phyloP scores from a whole-genome alignment of 2,113 vertebrate species.

The Sorex fumeus region DNA sequence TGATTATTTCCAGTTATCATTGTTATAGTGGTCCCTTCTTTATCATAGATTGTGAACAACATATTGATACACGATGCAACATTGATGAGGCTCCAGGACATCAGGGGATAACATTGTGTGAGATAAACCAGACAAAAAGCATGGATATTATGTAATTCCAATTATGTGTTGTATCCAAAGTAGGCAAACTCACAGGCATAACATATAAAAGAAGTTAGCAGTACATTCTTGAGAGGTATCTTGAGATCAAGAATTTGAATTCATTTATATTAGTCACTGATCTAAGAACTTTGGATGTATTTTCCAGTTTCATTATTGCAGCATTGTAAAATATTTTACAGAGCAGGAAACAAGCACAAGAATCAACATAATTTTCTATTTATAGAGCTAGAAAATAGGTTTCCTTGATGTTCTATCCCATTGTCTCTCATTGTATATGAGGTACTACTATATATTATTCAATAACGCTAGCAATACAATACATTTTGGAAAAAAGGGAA shows the following conservation, averaged over 20 bases:
- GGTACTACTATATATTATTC: too few relatives aligned
- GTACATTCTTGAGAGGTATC: not conserved
- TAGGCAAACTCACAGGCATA: not conserved
- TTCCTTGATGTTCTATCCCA: too few relatives aligned
- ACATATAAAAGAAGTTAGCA: not conserved
- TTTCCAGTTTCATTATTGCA: not conserved
- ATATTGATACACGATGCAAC: not conserved
- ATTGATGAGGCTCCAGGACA: not conserved
- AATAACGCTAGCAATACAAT: too few relatives aligned
- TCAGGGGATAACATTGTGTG: too few relatives aligned
- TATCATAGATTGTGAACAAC: too few relatives aligned
- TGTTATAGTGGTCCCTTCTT: too few relatives aligned
- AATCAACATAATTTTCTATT: not conserved
- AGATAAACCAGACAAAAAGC: not conserved
- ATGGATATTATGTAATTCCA: not conserved
- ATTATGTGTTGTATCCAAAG: not conserved
- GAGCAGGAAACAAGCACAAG: not conserved
- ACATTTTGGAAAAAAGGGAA: not conserved
- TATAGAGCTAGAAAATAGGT: too few relatives aligned
- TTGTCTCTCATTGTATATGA: too few relatives aligned
- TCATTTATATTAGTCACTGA: not conserved
- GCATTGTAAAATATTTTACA: not conserved
- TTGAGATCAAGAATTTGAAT: not conserved
- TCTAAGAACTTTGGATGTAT: not conserved
- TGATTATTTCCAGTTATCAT: too few relatives aligned